Evolutionary conservation across 2,113 vertebrate species (phyloP).

Genomic region (Genyomyrus donnyi): DNA sequence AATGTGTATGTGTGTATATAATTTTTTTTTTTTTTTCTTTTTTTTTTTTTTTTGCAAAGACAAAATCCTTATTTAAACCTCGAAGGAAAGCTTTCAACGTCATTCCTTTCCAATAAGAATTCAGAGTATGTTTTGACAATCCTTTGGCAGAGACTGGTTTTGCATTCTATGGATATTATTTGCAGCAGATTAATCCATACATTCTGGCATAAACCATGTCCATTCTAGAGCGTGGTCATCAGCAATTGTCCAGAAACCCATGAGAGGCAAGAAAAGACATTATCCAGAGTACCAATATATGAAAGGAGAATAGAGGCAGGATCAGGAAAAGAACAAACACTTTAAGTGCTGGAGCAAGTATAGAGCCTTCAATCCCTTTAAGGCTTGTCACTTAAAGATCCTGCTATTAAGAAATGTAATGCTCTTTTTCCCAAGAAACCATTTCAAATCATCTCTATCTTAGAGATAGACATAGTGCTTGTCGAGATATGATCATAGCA

Average conservation of each 20-base stretch:
- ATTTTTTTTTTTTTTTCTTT: not conserved
- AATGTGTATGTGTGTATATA: no score
- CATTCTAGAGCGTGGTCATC: not conserved
- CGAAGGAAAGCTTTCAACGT: not conserved
- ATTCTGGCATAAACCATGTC: not conserved
- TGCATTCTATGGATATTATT: not conserved
- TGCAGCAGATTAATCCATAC: not conserved
- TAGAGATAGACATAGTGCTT: no score
- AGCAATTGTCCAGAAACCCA: not conserved
- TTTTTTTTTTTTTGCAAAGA: not conserved
- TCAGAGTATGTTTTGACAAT: not conserved
- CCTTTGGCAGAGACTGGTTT: not conserved
- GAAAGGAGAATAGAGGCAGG: not conserved
- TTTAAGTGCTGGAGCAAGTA: not conserved
- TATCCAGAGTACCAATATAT: not conserved
- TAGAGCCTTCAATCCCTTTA: not conserved
- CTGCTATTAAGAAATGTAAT: not conserved
- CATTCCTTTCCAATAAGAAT: not conserved
- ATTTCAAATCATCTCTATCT: not conserved
- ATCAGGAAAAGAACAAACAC: not conserved
- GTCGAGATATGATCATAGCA: no score
- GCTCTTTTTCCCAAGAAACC: not conserved
- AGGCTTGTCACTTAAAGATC: not conserved
- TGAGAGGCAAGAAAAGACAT: not conserved
- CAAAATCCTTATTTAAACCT: not conserved